Evolutionary conservation across 1,140 invertebrate genomes (phyloP).

Genomic region (Aradophagus sp.): DNA sequence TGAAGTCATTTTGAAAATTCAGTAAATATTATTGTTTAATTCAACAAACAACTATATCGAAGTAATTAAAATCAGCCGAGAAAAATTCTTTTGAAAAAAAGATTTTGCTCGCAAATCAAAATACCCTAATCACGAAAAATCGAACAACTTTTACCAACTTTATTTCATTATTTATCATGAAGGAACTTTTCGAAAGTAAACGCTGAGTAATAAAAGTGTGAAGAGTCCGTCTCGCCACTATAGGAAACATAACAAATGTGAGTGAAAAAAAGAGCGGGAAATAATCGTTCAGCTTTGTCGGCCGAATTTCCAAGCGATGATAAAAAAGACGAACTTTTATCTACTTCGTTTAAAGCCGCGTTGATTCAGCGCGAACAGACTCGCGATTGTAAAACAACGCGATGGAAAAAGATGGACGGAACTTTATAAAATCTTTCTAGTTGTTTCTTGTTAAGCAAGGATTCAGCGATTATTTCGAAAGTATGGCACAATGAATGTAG

Average conservation of each 20-base stretch:
- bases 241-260: conserved; percentile 24
- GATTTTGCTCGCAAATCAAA: no score
- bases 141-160: no score
- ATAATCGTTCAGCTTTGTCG: conserved; percentile 32
- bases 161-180: no score
- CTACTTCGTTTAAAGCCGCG: conserved; percentile 35
- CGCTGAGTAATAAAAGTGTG: no score
- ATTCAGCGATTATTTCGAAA: conserved; percentile 61
- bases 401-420: conserved; percentile 25
- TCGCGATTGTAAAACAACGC: conserved; percentile 25
- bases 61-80: no score
- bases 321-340: conserved; percentile 45
- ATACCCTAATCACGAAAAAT: no score
- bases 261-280: conserved; percentile 14
- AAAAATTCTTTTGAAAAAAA: no score
- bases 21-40: no score
- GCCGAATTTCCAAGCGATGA: conserved; percentile 39
- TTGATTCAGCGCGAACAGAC: conserved; percentile 36
- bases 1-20: no score
- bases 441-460: conserved; percentile 63
- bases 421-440: conserved; percentile 55
- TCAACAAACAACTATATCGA: no score
- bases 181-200: no score
- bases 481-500: conserved; percentile 59
- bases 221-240: no score